Percentiles rank a stretch among this genome's conserved stretches.
These are phyloP conservation scores for human DNA, from an alignment of 2,113 vertebrate species.

Conservation along the genomic window DNA sequence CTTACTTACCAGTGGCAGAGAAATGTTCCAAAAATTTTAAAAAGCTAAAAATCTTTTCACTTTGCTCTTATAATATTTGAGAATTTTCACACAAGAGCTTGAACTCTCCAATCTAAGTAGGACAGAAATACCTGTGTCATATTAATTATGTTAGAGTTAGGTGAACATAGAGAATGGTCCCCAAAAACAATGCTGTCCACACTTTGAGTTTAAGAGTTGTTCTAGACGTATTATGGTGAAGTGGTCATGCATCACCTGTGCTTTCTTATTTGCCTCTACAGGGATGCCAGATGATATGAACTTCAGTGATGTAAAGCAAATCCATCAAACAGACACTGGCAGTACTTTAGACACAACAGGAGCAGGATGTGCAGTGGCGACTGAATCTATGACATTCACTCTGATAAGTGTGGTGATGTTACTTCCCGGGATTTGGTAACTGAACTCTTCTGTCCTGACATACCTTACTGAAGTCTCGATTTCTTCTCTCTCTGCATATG, in stretches of 20 bases:
- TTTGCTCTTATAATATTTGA: constrained; percentile 59
- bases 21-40: neutral
- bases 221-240: constrained; percentile 4
- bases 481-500: neutral
- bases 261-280: constrained; percentile 81
- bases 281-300: constrained; percentile 82
- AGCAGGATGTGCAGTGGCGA: constrained; percentile 47
- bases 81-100: neutral
- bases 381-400: constrained; percentile 47
- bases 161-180: neutral
- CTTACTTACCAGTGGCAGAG: neutral
- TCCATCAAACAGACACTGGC: constrained; percentile 68
- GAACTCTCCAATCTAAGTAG: constrained; percentile 22
- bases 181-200: neutral
- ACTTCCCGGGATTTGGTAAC: constrained; percentile 78
- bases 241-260: constrained; percentile 56
- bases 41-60: neutral
- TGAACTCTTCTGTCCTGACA: constrained; percentile 7
- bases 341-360: constrained; percentile 71
- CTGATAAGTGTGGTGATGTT: constrained; percentile 66
- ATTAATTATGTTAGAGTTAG: constrained; percentile 50
- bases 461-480: neutral
- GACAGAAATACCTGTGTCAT: neutral
- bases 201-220: constrained; percentile 43
- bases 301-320: constrained; percentile 81